Base-by-base conservation (phyloP, 2,797 vertebrate genomes). In the Enoplosus armatus region DNA sequence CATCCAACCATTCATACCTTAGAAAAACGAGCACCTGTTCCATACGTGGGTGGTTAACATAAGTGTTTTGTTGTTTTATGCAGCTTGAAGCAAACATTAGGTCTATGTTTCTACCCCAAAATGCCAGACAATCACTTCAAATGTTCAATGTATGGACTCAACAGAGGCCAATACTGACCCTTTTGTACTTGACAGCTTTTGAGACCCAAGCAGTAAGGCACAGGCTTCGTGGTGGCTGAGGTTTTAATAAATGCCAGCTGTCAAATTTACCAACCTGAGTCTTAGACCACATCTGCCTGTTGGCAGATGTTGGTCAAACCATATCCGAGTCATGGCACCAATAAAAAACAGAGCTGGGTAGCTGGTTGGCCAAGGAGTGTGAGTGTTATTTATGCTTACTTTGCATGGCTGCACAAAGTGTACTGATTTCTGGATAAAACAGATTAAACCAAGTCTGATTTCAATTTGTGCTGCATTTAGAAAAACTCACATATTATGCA, bases 241-340 rank as follows among this genome's bases (percentile, higher is more conserved):
- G 61, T 79, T 85, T 86, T 69, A 72, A 89, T 80, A 68, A 85
- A 80, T 76, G 59, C 59, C 81, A 82, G 68, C 77, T 80, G 82
- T 82, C 60, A 71, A 58, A 77, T 75, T 37, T 14, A 80, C 80
- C 75, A 81, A 61, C 67, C 70, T 70, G 35, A 73, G 51, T 59
- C 61, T 86, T 24, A 35, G 50, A 80, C 69, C 82, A 78, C 70
- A 82, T 64, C 63, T 84, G 80, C 54, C 50, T 66, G 48, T 20
- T 86, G 76, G 79, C 84, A 79, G 67, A 75, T 77, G 47, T 56
- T 72, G 70, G 65, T 41, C 68, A 68, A 80, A 69, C 77, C 74
- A 70, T 68, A 84, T 79, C 75, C 71, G 43, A 81, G 80, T 82
- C 82, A 77, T 72, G 61, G 74, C 80, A 84, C 63, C 75, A 73